Percentiles rank a stretch among this genome's conserved stretches.
These are phyloP conservation scores for Tinamus major DNA, from an alignment of 2,797 vertebrate species.

Conservation along the genomic window DNA sequence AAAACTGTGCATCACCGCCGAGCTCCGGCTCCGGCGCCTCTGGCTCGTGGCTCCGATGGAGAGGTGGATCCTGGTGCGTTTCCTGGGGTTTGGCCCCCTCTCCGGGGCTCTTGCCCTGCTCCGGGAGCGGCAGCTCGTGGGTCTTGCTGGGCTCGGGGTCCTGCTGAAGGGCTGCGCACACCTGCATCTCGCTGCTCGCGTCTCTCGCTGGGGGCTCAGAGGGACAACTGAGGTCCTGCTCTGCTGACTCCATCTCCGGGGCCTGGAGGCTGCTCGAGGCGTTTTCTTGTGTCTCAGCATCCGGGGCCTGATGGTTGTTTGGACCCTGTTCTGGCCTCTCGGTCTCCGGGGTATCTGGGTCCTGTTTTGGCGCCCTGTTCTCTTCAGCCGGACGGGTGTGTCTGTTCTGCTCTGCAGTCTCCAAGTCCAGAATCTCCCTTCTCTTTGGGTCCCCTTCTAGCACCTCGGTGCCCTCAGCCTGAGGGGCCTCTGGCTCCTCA, in stretches of 20 bases:
- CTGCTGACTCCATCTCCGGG: neutral
- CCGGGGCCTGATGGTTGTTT: neutral
- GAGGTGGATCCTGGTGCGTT: fast-evolving
- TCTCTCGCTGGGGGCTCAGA: neutral
- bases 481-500: neutral
- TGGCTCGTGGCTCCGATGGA: neutral
- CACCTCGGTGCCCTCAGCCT: neutral
- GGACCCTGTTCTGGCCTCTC: neutral
- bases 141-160: neutral
- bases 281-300: neutral
- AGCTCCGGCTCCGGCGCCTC: neutral
- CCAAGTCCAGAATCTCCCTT: neutral
- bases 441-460: neutral
- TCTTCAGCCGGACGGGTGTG: neutral
- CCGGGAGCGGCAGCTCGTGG: neutral
- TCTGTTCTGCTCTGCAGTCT: neutral
- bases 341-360: neutral
- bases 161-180: neutral
- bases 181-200: neutral
- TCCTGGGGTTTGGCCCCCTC: neutral
- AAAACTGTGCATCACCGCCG: neutral
- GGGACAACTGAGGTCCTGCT: neutral
- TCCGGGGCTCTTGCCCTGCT: fast-evolving
- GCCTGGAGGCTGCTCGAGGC: neutral
- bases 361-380: neutral